Evolutionary conservation across 2,113 vertebrate genomes (phyloP).

Genomic region (Colaptes auratus): DNA sequence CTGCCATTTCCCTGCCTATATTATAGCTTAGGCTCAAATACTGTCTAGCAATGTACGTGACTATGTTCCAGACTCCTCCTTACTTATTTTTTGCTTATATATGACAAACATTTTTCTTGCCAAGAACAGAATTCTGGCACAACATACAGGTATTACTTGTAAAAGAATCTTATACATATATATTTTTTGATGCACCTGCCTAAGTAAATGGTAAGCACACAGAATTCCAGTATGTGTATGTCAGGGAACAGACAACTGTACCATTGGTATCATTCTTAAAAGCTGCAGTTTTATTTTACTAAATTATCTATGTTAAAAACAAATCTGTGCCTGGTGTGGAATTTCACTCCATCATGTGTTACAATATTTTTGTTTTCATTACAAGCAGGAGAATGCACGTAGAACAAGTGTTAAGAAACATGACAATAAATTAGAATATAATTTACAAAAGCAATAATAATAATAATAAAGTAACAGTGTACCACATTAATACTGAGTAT

Average conservation of each 20-base stretch:
- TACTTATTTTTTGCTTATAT: background rate
- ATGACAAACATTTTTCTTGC: constrained; percentile 2
- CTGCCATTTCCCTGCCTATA: constrained; percentile 14
- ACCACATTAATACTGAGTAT: constrained; percentile 98
- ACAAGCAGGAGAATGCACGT: constrained; percentile 88
- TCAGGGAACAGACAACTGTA: constrained; percentile 70
- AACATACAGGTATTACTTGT: constrained; percentile 11
- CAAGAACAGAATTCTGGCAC: constrained; percentile 6
- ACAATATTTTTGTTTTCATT: constrained; percentile 87
- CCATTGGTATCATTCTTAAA: constrained; percentile 76
- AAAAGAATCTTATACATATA: background rate
- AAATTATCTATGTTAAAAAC: constrained; percentile 88
- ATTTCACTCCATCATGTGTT: constrained; percentile 91
- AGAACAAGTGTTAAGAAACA: constrained; percentile 91
- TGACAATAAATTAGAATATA: constrained; percentile 99
- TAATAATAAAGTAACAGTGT: constrained; percentile 94
- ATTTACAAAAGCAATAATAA: constrained; percentile 94
- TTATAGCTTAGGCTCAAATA: constrained; percentile 24
- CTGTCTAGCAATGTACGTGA: background rate
- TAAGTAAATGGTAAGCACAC: background rate
- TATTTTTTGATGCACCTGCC: background rate
- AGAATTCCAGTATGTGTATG: constrained; percentile 32
- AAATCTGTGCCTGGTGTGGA: constrained; percentile 84
- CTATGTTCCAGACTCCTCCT: background rate
- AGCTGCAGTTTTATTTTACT: constrained; percentile 91